phyloP scores from a whole-genome alignment of 2,888 invertebrate species.

The Halocaridina rubra region DNA sequence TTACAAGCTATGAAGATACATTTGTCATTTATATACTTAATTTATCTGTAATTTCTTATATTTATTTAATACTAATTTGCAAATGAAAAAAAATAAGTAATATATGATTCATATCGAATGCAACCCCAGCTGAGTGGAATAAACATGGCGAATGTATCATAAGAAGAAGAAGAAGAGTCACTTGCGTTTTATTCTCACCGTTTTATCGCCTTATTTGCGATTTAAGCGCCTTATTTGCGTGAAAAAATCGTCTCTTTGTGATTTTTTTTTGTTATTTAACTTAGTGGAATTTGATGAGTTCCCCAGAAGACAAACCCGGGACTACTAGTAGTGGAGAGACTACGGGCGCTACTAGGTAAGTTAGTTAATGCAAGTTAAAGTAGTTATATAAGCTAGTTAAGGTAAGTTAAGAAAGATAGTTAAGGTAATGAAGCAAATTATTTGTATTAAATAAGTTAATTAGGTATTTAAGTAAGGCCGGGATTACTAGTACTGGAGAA shows the following conservation, averaged over 20 bases:
- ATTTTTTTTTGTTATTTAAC: background rate
- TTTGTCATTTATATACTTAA: too few relatives aligned
- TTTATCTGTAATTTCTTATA: too few relatives aligned
- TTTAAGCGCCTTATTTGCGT: too few relatives aligned
- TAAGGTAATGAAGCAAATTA: background rate
- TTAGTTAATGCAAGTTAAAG: background rate
- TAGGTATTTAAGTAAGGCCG: background rate
- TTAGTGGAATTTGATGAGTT: constrained; percentile 49
- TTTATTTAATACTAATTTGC: too few relatives aligned
- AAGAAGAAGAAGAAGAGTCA: background rate
- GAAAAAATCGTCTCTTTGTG: background rate
- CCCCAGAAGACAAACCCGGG: constrained; percentile 31
- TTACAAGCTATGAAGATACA: too few relatives aligned
- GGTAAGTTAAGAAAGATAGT: background rate
- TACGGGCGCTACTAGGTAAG: constrained; percentile 42
- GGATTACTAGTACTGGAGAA: background rate
- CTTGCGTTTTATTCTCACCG: too few relatives aligned
- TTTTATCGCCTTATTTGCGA: too few relatives aligned
- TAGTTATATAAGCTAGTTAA: background rate
- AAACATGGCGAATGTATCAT: constrained; percentile 45
- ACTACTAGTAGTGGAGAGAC: constrained; percentile 33
- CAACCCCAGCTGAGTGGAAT: constrained; percentile 38
- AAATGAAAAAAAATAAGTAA: too few relatives aligned
- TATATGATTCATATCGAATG: too few relatives aligned
- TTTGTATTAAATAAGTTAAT: background rate